Evolutionary conservation across 2,113 vertebrate genomes (phyloP).

Genomic region (Pholis gunnellus): DNA sequence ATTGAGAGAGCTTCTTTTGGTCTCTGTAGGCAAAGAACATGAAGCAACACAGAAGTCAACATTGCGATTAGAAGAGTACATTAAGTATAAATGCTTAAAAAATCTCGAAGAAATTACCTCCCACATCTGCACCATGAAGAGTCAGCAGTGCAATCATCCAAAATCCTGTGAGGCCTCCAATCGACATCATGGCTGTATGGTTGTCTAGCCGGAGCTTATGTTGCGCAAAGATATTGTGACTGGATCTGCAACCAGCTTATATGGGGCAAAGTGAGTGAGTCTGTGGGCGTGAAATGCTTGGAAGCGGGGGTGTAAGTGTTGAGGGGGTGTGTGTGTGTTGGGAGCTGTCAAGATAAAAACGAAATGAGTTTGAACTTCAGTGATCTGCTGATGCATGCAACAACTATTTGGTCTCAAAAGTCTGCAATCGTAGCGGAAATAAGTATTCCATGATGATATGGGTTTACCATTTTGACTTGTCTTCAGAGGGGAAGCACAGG

Average conservation of each 20-base stretch:
- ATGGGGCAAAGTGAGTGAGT: constrained; percentile 6
- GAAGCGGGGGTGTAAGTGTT: constrained; percentile 1
- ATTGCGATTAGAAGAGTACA: neutral
- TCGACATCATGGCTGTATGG: constrained; percentile 55
- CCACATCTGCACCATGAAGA: constrained; percentile 39
- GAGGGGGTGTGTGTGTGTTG: neutral
- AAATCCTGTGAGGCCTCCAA: constrained; percentile 33
- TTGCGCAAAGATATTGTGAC: neutral
- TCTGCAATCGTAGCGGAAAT: neutral
- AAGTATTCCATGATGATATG: neutral
- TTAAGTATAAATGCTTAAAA: neutral
- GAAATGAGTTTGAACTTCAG: constrained; percentile 9
- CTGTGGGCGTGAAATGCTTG: constrained; percentile 37
- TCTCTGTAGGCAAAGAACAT: constrained; percentile 48
- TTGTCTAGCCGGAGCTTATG: neutral
- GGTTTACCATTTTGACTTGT: neutral
- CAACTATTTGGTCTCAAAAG: neutral
- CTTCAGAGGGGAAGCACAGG: neutral
- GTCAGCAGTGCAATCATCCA: constrained; percentile 58
- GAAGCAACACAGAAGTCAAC: neutral
- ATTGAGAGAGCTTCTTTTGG: neutral
- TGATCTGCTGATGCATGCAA: constrained; percentile 6
- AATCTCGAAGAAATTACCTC: constrained; percentile 58
- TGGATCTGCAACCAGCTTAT: constrained; percentile 30
- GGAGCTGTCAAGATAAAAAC: constrained; percentile 28